Conservation (phyloP, 2,113 vertebrate genomes). For the Melospiza georgiana region DNA sequence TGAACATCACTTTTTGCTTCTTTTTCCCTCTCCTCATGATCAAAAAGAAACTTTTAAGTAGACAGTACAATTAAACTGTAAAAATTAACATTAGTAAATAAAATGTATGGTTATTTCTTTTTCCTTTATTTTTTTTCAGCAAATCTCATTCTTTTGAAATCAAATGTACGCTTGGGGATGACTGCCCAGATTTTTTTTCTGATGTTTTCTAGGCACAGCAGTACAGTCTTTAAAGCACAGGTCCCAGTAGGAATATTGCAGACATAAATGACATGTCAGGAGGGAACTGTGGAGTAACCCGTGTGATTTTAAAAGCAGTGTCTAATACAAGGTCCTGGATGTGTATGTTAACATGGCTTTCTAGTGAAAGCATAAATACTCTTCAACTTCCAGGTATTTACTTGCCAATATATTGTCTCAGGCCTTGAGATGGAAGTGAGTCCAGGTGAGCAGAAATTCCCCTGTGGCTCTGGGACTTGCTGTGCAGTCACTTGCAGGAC, state of each 20-base stretch:
- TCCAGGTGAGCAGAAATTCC: neutral
- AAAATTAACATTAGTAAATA: neutral
- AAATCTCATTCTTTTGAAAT: neutral
- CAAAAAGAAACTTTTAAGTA: neutral
- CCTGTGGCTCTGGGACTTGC: neutral
- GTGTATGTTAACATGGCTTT: neutral
- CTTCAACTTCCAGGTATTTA: neutral
- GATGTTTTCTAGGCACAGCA: neutral
- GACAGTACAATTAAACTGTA: neutral
- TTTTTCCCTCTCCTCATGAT: neutral
- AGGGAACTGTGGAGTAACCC: neutral
- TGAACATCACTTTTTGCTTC: neutral
- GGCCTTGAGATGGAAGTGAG: neutral
- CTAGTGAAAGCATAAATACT: neutral
- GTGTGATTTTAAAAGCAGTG: neutral
- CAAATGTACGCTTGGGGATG: neutral
- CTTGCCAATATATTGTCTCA: neutral
- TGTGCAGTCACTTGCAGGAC: neutral
- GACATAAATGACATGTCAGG: neutral
- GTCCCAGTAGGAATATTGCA: accelerated
- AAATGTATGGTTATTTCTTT: neutral
- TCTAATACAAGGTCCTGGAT: neutral
- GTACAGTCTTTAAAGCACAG: neutral
- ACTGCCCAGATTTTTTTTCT: neutral
- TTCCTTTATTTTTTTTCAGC: neutral